A percentile compares a stretch with the other conserved stretches of the same genome.
phyloP scores from a whole-genome alignment of 1,140 invertebrate species.

The Zaprionus kolodkinae region DNA sequence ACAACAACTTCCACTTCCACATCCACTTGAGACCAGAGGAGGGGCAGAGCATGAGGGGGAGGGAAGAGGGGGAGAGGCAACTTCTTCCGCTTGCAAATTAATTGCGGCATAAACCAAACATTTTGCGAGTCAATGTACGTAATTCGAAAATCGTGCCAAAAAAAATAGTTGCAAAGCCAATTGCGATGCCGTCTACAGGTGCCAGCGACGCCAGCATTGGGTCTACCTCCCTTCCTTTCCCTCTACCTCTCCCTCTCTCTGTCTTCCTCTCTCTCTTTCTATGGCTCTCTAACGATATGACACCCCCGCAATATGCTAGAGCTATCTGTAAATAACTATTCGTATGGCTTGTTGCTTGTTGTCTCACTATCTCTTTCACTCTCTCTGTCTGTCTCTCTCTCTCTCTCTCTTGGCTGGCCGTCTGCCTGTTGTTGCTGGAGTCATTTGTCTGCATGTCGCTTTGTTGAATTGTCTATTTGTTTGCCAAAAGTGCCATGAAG shows the following conservation, averaged over 20 bases:
- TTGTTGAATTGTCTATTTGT: slow-evolving; percentile 81
- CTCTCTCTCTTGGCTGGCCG: not conserved
- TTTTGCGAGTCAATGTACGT: slow-evolving; percentile 82
- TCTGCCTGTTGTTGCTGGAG: slow-evolving; percentile 51
- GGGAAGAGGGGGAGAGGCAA: slow-evolving; percentile 19
- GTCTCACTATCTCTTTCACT: slow-evolving; percentile 1
- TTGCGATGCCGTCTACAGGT: slow-evolving; percentile 58
- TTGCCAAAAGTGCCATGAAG: slow-evolving; percentile 81
- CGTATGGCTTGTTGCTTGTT: slow-evolving; percentile 27
- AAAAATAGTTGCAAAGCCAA: slow-evolving; percentile 75
- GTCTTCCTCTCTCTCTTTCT: no score
- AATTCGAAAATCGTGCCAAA: slow-evolving; percentile 81
- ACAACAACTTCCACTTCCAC: slow-evolving; percentile 17
- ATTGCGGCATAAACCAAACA: slow-evolving; percentile 82
- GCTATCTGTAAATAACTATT: slow-evolving; percentile 40
- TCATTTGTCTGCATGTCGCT: slow-evolving; percentile 81
- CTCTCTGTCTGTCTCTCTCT: slow-evolving; percentile 3
- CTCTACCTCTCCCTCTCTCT: no score
- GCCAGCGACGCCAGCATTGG: slow-evolving; percentile 31
- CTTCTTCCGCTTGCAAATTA: slow-evolving; percentile 79
- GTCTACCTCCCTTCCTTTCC: not conserved
- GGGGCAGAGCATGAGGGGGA: not conserved
- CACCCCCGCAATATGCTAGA: slow-evolving; percentile 69
- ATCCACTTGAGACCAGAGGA: not conserved
- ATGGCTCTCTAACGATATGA: slow-evolving; percentile 40